phyloP scores from a whole-genome alignment of 2,113 vertebrate genomes.

The Cottus gobio region DNA sequence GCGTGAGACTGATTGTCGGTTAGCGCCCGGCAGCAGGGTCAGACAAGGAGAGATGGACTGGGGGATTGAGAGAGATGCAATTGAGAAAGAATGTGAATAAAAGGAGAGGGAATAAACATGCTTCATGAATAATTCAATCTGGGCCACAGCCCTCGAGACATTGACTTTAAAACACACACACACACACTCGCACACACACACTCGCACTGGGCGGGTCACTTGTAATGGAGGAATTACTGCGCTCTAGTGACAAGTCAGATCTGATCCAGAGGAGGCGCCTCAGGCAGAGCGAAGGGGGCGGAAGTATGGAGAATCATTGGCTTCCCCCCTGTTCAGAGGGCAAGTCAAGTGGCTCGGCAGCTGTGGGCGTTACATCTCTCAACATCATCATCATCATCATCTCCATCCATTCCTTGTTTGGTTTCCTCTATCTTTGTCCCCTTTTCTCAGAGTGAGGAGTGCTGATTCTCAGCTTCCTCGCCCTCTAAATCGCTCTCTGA shows the following conservation, averaged over 20 bases:
- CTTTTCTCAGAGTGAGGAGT: not conserved
- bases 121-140: slow-evolving; percentile 73
- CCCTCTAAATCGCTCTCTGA: slow-evolving; percentile 39
- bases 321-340: slow-evolving; percentile 10
- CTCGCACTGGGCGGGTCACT: slow-evolving; percentile 51
- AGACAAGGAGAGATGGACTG: slow-evolving; percentile 36
- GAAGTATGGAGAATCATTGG: not conserved
- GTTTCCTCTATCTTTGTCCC: not conserved
- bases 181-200: slow-evolving; percentile 27
- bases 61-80: slow-evolving; percentile 25
- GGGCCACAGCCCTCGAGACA: slow-evolving; percentile 65
- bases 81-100: slow-evolving; percentile 45
- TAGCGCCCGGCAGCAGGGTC: slow-evolving; percentile 51
- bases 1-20: slow-evolving; percentile 49
- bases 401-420: not conserved
- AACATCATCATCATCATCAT: not conserved
- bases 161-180: slow-evolving; percentile 32
- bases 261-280: slow-evolving; percentile 60
- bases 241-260: slow-evolving; percentile 68
- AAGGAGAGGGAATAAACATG: slow-evolving; percentile 57
- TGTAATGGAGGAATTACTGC: slow-evolving; percentile 70
- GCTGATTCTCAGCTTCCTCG: slow-evolving; percentile 22
- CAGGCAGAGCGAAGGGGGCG: slow-evolving; percentile 37
- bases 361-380: slow-evolving; percentile 17
- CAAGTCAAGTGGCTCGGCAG: slow-evolving; percentile 43